These are phyloP conservation scores for Mirounga angustirostris DNA, from an alignment of 2,113 vertebrate genomes.

Conservation along the genomic window DNA sequence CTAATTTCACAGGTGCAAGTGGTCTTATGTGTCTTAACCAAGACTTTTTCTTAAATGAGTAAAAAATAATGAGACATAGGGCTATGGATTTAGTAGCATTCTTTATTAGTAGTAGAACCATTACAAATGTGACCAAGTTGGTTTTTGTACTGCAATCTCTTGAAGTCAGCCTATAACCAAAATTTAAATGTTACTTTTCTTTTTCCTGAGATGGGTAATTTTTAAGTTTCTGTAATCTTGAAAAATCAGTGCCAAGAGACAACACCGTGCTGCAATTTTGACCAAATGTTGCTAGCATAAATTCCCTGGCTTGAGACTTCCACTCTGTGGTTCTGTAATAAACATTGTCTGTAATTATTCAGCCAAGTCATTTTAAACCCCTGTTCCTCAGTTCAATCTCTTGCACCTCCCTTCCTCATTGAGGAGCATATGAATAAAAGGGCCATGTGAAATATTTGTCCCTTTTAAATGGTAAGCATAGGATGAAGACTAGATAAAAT, in stretches of 20 bases:
- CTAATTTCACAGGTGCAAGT: not conserved
- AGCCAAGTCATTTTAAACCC: constrained; percentile 29
- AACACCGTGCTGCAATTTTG: not conserved
- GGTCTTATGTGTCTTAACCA: not conserved
- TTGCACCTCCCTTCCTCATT: constrained; percentile 13
- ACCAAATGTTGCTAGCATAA: not conserved
- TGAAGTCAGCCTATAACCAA: not conserved
- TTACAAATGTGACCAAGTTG: not conserved
- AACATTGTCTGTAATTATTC: not conserved
- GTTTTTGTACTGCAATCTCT: not conserved
- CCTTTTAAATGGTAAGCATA: constrained; percentile 13
- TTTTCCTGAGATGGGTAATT: not conserved
- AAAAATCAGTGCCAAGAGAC: constrained; percentile 31
- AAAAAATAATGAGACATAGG: not conserved
- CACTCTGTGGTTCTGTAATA: not conserved
- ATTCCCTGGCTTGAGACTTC: constrained; percentile 19
- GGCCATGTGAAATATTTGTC: not conserved
- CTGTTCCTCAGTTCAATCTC: not conserved
- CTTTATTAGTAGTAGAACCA: not conserved
- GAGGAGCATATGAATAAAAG: constrained; percentile 25
- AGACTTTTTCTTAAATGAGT: not conserved
- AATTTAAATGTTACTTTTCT: not conserved
- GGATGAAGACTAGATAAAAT: not conserved
- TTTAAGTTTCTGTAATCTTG: constrained; percentile 47
- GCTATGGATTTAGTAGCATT: not conserved